Percentiles rank a stretch among this genome's conserved stretches.
Evolutionary conservation across 2,888 invertebrate species (phyloP).

Genomic region (Drosophila meridionalis): DNA sequence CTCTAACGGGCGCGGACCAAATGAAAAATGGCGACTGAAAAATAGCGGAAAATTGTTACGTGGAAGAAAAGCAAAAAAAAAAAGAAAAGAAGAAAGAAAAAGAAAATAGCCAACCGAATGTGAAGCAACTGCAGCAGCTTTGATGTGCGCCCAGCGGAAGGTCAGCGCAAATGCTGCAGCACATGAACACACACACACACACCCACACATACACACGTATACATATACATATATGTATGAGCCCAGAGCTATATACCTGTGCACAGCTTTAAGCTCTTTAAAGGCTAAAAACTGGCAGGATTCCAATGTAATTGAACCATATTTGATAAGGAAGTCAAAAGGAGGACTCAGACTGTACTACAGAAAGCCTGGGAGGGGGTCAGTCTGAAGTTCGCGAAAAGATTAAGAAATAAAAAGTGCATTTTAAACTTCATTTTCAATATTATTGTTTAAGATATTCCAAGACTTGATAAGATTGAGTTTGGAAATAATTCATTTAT

Average conservation of each 20-base stretch:
- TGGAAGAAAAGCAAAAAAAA: slow-evolving; percentile 2
- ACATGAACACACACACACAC: slow-evolving; percentile 21
- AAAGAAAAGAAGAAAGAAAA: not conserved
- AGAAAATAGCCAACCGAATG: slow-evolving; percentile 53
- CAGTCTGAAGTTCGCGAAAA: no score
- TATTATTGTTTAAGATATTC: not conserved
- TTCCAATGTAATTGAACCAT: not conserved
- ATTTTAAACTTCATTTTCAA: not conserved
- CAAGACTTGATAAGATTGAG: not conserved
- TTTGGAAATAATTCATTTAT: no score
- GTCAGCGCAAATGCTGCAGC: slow-evolving; percentile 37
- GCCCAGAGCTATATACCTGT: not conserved
- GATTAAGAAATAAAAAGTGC: not conserved
- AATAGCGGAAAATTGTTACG: slow-evolving; percentile 44
- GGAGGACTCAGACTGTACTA: not conserved
- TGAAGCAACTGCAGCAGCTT: slow-evolving; percentile 49
- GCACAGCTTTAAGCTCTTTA: slow-evolving; percentile 7
- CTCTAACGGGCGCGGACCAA: slow-evolving; percentile 18
- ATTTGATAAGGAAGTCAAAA: not conserved
- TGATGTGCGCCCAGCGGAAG: slow-evolving; percentile 62
- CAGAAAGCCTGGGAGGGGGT: not conserved
- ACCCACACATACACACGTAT: not conserved
- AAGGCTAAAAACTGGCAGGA: not conserved
- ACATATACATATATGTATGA: not conserved
- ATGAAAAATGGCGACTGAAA: slow-evolving; percentile 76